Percentiles rank a stretch among this genome's conserved stretches.
Conservation (phyloP, 2,888 invertebrate species). For the Drosophila kanekoi region DNA sequence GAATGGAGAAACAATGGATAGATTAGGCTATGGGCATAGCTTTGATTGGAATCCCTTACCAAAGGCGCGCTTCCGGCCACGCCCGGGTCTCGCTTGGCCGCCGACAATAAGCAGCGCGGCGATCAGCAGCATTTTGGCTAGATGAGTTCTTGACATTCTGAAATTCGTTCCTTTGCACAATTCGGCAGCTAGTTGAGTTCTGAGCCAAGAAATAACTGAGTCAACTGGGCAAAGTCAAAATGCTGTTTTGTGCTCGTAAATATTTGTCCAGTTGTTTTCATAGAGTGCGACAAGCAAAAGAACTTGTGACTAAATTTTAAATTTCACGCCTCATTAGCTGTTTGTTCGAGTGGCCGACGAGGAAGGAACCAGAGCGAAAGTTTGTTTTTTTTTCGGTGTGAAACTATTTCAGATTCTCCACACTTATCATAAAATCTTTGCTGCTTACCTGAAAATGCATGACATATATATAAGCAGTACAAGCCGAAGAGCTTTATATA, state of each 20-base stretch:
- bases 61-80: conserved; percentile 58
- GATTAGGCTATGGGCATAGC: too few relatives aligned
- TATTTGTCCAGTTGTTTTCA: conserved; percentile 59
- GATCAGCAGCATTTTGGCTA: conserved; percentile 40
- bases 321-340: conserved; percentile 34
- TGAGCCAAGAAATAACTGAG: conserved; percentile 28
- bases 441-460: background rate
- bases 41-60: conserved; percentile 37
- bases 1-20: background rate
- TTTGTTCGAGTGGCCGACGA: background rate
- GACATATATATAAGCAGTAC: background rate
- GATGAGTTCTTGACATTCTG: conserved; percentile 47
- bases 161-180: conserved; percentile 23
- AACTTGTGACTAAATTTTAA: conserved; percentile 43
- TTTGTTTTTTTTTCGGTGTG: background rate
- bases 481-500: background rate
- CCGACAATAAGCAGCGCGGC: conserved; percentile 36
- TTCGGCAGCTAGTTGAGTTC: background rate
- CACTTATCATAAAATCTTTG: background rate
- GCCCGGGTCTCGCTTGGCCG: conserved; percentile 45
- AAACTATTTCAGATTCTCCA: conserved; percentile 3
- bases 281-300: conserved; percentile 10
- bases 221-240: conserved; percentile 41
- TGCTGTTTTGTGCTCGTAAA: conserved; percentile 35
- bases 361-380: conserved; percentile 2